A percentile compares a stretch with the other conserved stretches of the same genome.
Conservation (phyloP, 2,888 invertebrate species). For the Mesorhabditis spiculigera region DNA sequence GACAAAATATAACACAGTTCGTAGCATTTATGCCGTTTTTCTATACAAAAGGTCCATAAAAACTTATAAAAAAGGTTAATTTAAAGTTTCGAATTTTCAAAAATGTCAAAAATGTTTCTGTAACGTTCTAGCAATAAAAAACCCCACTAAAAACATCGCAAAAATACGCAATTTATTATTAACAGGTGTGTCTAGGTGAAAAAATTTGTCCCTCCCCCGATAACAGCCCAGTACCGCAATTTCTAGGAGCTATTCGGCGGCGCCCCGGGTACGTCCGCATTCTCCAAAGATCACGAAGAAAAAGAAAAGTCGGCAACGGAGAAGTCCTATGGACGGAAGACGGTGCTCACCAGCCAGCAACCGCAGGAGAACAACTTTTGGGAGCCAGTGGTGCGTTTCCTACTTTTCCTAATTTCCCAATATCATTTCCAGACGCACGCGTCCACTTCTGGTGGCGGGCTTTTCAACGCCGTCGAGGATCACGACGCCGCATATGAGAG, state of each 20-base stretch:
- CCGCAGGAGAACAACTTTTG: conserved; percentile 19
- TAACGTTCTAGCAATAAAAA: too few species aligned
- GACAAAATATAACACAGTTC: too few species aligned
- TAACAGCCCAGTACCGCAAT: background rate
- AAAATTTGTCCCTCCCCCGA: background rate
- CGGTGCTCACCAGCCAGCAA: conserved; percentile 26
- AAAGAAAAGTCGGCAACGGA: background rate
- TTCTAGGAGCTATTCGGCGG: conserved; percentile 37
- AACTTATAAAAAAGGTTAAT: too few species aligned
- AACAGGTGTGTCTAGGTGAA: too few species aligned
- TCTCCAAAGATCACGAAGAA: conserved; percentile 8
- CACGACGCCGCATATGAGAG: conserved; percentile 23
- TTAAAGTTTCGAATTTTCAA: too few species aligned
- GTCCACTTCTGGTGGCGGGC: background rate
- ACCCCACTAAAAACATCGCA: too few species aligned
- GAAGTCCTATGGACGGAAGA: conserved; percentile 23
- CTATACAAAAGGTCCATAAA: too few species aligned
- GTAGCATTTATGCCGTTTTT: too few species aligned
- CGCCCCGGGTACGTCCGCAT: conserved; percentile 11
- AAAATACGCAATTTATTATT: too few species aligned
- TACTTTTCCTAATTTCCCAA: background rate
- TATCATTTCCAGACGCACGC: background rate
- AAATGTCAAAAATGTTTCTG: too few species aligned
- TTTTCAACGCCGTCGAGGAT: conserved; percentile 21
- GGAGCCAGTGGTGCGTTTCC: conserved; percentile 9